phyloP scores from a whole-genome alignment of 1,140 invertebrate genomes.

The Zeugodacus cucurbitae region DNA sequence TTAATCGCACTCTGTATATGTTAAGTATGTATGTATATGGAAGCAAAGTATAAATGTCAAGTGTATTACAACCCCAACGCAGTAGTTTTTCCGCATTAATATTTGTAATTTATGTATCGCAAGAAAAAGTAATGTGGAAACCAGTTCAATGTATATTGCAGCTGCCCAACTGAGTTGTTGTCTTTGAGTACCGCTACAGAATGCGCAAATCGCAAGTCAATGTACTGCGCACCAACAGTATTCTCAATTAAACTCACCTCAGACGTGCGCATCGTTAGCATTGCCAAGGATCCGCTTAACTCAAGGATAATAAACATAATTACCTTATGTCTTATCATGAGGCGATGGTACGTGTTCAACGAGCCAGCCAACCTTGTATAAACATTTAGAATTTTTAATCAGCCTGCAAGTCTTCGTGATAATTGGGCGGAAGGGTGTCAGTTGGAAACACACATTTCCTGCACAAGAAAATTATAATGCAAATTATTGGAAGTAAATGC shows the following conservation, averaged over 20 bases:
- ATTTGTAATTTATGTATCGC: conserved; percentile 12
- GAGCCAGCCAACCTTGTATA: background rate
- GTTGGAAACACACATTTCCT: background rate
- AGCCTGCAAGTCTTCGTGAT: background rate
- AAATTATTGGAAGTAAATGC: background rate
- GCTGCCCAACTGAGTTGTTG: background rate
- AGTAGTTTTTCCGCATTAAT: conserved; percentile 32
- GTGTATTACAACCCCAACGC: background rate
- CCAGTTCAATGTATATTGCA: background rate
- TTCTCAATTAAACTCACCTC: background rate
- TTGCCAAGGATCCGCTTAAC: background rate
- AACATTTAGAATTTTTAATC: conserved; percentile 14
- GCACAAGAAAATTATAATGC: background rate
- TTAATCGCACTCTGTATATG: background rate
- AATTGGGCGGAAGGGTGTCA: conserved; percentile 24
- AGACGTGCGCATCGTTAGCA: background rate
- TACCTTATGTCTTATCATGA: conserved; percentile 23
- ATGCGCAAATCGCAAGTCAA: background rate
- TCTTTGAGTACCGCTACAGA: background rate
- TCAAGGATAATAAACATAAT: conserved; percentile 36
- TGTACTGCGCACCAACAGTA: background rate
- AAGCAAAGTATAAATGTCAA: background rate
- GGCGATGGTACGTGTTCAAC: background rate
- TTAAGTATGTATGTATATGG: background rate
- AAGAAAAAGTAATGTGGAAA: conserved; percentile 1